Evolutionary conservation across 2,113 vertebrate species (phyloP).

Genomic region (Lethenteron camtschaticum): DNA sequence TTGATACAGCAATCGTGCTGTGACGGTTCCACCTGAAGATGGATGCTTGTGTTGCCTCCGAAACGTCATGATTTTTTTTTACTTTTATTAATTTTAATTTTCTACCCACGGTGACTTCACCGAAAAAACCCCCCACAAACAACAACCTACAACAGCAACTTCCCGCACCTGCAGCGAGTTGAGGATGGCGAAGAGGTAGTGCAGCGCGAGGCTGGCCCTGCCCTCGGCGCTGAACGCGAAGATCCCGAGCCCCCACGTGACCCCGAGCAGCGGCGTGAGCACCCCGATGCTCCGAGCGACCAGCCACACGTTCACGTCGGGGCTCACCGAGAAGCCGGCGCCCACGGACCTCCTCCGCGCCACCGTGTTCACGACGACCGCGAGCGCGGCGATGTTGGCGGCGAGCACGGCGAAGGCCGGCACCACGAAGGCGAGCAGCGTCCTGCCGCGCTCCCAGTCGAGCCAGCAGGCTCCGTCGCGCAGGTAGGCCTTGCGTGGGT

Average conservation of each 20-base stretch:
- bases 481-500: conserved; percentile 25
- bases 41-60: too few relatives aligned
- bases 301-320: conserved; percentile 20
- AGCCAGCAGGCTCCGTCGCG: conserved; percentile 40
- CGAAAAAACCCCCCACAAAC: too few relatives aligned
- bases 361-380: conserved; percentile 35
- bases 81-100: too few relatives aligned
- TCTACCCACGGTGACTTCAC: too few relatives aligned
- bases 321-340: too few relatives aligned
- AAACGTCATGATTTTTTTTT: too few relatives aligned
- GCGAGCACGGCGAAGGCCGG: conserved; percentile 38
- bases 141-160: too few relatives aligned
- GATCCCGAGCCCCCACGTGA: conserved; percentile 55
- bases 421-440: conserved; percentile 42
- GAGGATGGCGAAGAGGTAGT: conserved; percentile 32
- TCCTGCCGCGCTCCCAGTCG: conserved; percentile 36
- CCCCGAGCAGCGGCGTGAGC: conserved; percentile 50
- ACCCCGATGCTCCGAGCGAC: conserved; percentile 42
- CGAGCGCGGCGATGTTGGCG: conserved; percentile 39
- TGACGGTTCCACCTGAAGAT: too few relatives aligned
- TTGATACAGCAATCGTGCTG: too few relatives aligned
- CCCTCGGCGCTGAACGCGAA: conserved; percentile 17
- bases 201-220: conserved; percentile 16
- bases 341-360: conserved; percentile 20
- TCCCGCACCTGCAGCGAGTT: conserved; percentile 48